Evolutionary conservation across 2,113 vertebrate species (phyloP).

Genomic region (Malurus elegans): DNA sequence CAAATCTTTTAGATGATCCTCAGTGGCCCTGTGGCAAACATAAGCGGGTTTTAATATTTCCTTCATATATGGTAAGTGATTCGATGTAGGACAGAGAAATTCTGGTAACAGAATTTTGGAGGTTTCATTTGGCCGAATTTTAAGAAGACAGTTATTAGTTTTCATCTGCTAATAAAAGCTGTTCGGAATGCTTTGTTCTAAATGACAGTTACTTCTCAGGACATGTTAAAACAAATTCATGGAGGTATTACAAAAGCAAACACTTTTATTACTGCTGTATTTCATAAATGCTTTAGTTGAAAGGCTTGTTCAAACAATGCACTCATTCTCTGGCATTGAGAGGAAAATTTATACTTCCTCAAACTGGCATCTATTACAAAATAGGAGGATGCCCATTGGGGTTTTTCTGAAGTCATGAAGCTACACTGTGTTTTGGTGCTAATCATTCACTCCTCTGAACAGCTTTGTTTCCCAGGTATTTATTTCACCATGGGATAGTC

Average conservation of each 20-base stretch:
- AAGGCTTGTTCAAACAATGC: conserved; percentile 35
- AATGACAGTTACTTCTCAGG: conserved; percentile 31
- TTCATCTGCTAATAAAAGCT: not conserved
- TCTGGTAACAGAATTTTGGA: not conserved
- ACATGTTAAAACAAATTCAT: conserved; percentile 19
- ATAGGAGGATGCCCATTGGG: conserved; percentile 16
- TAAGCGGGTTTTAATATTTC: conserved; percentile 96
- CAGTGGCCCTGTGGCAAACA: conserved; percentile 99
- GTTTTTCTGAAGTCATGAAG: conserved; percentile 14
- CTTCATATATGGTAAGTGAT: conserved; percentile 94
- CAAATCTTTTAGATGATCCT: conserved; percentile 96
- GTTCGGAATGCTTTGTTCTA: conserved; percentile 17
- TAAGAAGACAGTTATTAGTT: not conserved
- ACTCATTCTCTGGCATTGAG: conserved; percentile 14
- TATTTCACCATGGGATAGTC: not conserved
- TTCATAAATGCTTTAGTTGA: conserved; percentile 16
- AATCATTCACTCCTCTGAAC: not conserved
- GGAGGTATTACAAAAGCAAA: conserved; percentile 36
- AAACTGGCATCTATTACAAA: not conserved
- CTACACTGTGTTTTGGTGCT: conserved; percentile 1
- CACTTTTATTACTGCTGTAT: not conserved
- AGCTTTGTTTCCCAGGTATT: conserved; percentile 19
- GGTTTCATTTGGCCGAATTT: not conserved
- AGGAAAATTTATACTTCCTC: conserved; percentile 26
- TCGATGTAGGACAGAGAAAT: not conserved